A percentile compares a stretch with the other conserved stretches of the same genome.
These are phyloP conservation scores for Poecilus cupreus DNA, from an alignment of 2,888 invertebrate genomes.

Conservation along the genomic window DNA sequence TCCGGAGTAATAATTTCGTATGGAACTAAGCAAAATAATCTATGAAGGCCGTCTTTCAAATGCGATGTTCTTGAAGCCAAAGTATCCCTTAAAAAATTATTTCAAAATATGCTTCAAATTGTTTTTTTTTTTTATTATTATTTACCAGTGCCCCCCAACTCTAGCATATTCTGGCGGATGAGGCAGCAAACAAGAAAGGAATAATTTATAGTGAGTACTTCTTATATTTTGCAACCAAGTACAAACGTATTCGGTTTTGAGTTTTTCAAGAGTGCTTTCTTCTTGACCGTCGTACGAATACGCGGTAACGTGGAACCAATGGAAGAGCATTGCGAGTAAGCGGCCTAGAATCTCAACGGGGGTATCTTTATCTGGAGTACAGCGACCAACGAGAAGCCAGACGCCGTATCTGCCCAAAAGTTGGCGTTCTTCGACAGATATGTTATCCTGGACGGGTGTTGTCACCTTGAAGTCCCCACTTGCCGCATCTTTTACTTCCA, in stretches of 20 bases:
- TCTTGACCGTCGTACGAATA: slow-evolving; percentile 95
- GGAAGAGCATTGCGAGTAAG: slow-evolving; percentile 96
- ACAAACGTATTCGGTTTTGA: slow-evolving; percentile 94
- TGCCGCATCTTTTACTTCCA: slow-evolving; percentile 77
- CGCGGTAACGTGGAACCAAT: slow-evolving; percentile 99
- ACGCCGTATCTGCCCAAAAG: slow-evolving; percentile 96
- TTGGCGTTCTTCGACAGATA: slow-evolving; percentile 90
- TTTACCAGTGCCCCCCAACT: slow-evolving; percentile 95
- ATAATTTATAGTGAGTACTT: slow-evolving; percentile 89
- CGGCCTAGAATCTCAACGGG: slow-evolving; percentile 89
- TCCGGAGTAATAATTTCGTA: slow-evolving; percentile 97
- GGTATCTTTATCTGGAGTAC: slow-evolving; percentile 85
- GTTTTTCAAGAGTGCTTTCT: slow-evolving; percentile 91
- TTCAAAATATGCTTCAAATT: not conserved
- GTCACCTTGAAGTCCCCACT: slow-evolving; percentile 70
- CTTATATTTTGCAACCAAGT: slow-evolving; percentile 92
- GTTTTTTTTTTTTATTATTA: not conserved
- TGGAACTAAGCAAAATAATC: slow-evolving; percentile 96
- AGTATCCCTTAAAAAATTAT: slow-evolving; percentile 79
- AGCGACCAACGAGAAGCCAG: slow-evolving; percentile 96
- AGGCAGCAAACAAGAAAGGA: slow-evolving; percentile 94
- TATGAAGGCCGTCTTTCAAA: slow-evolving; percentile 94
- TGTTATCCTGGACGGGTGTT: slow-evolving; percentile 78
- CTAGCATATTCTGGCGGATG: slow-evolving; percentile 97
- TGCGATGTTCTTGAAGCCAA: slow-evolving; percentile 91